These are phyloP conservation scores for Morpho deidamia DNA, from an alignment of 2,888 invertebrate genomes.

Conservation along the genomic window DNA sequence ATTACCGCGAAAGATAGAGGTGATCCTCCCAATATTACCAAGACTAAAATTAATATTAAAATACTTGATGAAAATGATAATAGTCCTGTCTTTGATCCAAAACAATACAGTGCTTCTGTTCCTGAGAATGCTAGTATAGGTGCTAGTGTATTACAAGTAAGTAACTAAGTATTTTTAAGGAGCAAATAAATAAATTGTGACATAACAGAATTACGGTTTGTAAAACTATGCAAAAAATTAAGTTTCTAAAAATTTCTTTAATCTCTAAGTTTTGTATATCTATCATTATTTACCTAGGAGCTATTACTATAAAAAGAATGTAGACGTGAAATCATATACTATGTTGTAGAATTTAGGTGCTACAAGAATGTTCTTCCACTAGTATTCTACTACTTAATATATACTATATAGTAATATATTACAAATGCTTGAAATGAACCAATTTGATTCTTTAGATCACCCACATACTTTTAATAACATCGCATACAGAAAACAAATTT, in stretches of 20 bases:
- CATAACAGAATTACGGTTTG: neutral
- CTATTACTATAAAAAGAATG: too few relatives aligned
- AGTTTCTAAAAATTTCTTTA: too few relatives aligned
- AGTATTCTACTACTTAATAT: neutral
- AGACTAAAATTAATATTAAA: slow-evolving; percentile 83
- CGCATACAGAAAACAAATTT: too few relatives aligned
- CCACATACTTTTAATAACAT: too few relatives aligned
- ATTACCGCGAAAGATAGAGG: slow-evolving; percentile 94
- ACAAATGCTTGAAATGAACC: too few relatives aligned
- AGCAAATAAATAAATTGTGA: neutral
- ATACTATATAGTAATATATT: neutral
- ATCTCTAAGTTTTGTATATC: too few relatives aligned
- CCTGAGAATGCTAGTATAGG: slow-evolving; percentile 97
- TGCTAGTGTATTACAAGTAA: slow-evolving; percentile 90
- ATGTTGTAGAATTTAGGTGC: too few relatives aligned
- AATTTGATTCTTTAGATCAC: too few relatives aligned
- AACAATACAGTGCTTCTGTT: slow-evolving; percentile 92
- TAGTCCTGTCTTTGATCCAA: slow-evolving; percentile 91
- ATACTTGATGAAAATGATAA: slow-evolving; percentile 95
- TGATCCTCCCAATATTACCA: slow-evolving; percentile 86
- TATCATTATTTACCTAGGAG: too few relatives aligned
- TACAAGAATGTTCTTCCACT: too few relatives aligned
- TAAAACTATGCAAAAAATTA: too few relatives aligned
- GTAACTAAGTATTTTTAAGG: slow-evolving; percentile 9
- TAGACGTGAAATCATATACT: too few relatives aligned